Evolutionary conservation across 2,888 invertebrate genomes (phyloP).

Genomic region (Sesamia inferens): DNA sequence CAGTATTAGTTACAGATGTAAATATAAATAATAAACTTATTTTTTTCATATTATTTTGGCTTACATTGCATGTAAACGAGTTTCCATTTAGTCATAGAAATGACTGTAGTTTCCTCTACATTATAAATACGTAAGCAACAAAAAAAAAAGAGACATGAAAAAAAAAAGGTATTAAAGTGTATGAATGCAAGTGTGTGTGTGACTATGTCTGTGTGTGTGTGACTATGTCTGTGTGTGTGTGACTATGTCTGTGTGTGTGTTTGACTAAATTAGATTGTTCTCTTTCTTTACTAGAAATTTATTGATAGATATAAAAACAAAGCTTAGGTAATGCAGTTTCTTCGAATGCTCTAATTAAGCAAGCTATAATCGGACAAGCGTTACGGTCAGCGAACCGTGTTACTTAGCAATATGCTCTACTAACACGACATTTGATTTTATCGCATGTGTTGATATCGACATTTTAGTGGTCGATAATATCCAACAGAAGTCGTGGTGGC

Average conservation of each 20-base stretch:
- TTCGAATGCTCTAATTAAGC: constrained; percentile 4
- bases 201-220: no score
- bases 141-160: no score
- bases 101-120: no score
- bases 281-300: background rate
- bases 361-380: constrained; percentile 11
- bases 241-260: background rate
- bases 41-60: no score
- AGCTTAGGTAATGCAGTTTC: background rate
- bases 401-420: constrained; percentile 23
- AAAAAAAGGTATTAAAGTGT: no score
- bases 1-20: background rate
- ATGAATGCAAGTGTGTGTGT: no score
- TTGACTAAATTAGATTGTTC: background rate
- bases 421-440: background rate
- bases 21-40: no score
- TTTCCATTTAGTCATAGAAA: no score
- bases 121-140: no score
- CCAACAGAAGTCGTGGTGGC: no score
- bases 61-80: no score
- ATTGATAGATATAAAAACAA: background rate
- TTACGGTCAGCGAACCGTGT: constrained; percentile 10
- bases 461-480: no score
- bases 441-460: background rate
- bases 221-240: background rate